Percentiles rank a stretch among this genome's conserved stretches.
phyloP scores from a whole-genome alignment of 2,113 vertebrate species.

The Dicrurus megarhynchus region DNA sequence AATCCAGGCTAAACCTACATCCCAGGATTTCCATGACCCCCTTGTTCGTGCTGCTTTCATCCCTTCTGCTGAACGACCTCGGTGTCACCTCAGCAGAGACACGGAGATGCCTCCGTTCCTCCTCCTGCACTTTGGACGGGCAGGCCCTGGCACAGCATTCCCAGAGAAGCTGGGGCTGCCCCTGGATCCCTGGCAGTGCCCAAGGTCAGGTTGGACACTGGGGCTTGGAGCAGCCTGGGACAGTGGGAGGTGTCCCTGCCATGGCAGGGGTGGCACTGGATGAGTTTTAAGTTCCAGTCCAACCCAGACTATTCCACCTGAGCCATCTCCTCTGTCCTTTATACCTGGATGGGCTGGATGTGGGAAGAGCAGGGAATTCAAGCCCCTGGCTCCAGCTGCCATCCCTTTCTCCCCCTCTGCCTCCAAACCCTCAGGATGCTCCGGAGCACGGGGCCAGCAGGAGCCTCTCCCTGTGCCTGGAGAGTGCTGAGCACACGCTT shows the following conservation, averaged over 20 bases:
- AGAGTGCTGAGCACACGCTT: neutral
- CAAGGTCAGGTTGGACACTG: neutral
- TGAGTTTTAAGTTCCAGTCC: neutral
- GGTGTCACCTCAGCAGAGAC: neutral
- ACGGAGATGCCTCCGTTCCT: rapidly evolving
- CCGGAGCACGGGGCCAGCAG: rapidly evolving
- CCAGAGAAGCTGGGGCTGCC: neutral
- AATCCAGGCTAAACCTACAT: rapidly evolving
- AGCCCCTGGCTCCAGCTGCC: neutral
- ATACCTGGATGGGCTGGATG: neutral
- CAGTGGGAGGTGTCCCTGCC: rapidly evolving
- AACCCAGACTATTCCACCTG: neutral
- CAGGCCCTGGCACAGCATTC: neutral
- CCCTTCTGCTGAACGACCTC: neutral
- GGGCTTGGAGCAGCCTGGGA: neutral
- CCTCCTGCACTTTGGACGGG: neutral
- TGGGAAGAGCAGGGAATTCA: neutral
- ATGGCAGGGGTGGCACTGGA: neutral
- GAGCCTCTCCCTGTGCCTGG: neutral
- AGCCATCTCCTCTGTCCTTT: too few species aligned
- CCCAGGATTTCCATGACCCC: neutral
- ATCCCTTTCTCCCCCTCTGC: neutral
- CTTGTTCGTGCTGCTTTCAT: neutral
- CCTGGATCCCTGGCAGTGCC: neutral
- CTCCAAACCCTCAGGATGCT: neutral